Conservation (phyloP, 2,113 vertebrate species). For the Channa argus region DNA sequence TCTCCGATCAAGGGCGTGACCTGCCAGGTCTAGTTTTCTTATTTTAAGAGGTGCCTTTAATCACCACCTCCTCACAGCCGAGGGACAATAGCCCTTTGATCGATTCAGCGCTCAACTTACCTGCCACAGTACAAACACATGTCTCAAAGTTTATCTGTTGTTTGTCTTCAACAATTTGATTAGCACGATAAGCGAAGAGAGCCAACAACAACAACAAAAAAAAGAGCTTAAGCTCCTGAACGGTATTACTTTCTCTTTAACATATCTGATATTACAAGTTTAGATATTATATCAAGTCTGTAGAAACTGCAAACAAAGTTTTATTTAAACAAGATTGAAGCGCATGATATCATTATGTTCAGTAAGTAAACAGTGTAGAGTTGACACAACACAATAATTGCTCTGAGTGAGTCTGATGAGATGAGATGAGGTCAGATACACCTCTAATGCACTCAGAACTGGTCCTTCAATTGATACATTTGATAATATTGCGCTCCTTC, state of each 20-base stretch:
- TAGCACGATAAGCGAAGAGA: no score
- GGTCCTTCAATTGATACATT: not conserved
- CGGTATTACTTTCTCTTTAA: not conserved
- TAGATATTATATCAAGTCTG: constrained; percentile 10
- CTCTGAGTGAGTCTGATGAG: no score
- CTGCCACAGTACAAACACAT: not conserved
- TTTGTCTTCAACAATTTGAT: rapidly evolving
- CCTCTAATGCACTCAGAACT: not conserved
- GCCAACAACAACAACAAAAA: not conserved
- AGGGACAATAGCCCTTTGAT: not conserved
- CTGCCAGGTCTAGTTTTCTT: not conserved
- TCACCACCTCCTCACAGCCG: not conserved
- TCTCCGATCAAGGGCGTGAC: not conserved
- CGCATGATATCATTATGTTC: constrained; percentile 10
- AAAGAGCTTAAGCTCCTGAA: no score
- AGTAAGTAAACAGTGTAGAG: not conserved
- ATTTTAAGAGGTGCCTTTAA: constrained; percentile 17
- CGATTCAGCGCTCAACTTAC: not conserved
- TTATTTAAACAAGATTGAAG: not conserved
- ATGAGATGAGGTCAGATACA: no score
- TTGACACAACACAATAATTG: not conserved
- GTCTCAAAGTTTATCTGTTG: not conserved
- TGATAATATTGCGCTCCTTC: no score
- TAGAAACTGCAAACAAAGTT: constrained; percentile 4
- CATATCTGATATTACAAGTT: constrained; percentile 10